A percentile compares a stretch with the other conserved stretches of the same genome.
These are phyloP conservation scores for Lanius ludovicianus DNA, from an alignment of 2,113 vertebrate genomes.

Conservation along the genomic window DNA sequence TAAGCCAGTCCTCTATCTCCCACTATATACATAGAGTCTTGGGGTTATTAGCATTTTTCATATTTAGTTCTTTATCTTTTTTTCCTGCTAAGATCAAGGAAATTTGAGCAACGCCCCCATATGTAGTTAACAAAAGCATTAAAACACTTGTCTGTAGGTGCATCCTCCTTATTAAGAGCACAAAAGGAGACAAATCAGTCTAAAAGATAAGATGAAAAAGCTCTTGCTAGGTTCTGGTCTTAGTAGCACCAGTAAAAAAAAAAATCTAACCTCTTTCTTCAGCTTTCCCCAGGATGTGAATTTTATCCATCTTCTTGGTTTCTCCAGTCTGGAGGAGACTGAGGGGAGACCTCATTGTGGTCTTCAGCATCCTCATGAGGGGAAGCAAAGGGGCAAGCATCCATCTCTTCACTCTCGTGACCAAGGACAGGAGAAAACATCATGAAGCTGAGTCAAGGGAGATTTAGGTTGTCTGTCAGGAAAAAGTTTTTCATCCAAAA, in stretches of 20 bases:
- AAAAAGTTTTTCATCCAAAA: not conserved
- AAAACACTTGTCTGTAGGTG: not conserved
- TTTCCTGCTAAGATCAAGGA: not conserved
- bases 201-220: not conserved
- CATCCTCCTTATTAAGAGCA: not conserved
- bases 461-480: not conserved
- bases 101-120: not conserved
- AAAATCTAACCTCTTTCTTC: not conserved
- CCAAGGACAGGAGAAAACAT: not conserved
- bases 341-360: not conserved
- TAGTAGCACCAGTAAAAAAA: not conserved
- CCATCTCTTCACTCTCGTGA: accelerated
- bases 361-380: not conserved
- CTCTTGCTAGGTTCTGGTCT: not conserved
- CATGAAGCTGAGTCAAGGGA: not conserved
- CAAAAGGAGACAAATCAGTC: not conserved
- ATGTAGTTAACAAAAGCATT: not conserved
- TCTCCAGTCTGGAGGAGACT: not conserved
- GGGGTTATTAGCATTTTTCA: not conserved
- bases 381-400: not conserved
- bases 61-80: not conserved
- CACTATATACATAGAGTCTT: not conserved
- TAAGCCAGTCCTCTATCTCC: not conserved
- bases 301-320: not conserved
- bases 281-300: not conserved